Percentiles rank a stretch among this genome's conserved stretches.
phyloP scores from a whole-genome alignment of 2,113 vertebrate genomes.

The Polyodon spathula region DNA sequence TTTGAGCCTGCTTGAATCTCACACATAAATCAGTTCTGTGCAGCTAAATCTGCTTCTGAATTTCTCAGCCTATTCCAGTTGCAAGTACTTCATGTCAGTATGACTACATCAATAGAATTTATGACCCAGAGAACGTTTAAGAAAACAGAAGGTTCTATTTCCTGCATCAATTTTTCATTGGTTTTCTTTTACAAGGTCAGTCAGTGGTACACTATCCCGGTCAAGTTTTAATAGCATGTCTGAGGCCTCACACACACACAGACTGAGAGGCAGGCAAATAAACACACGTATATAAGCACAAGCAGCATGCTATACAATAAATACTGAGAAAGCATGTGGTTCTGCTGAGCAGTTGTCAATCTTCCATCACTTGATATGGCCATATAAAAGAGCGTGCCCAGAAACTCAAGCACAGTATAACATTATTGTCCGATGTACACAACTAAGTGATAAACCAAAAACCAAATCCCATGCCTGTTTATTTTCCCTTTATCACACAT shows the following conservation, averaged over 20 bases:
- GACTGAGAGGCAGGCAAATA: conserved; percentile 24
- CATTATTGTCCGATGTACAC: no score
- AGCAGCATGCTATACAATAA: background rate
- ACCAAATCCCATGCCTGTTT: no score
- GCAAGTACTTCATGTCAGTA: background rate
- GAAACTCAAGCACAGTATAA: no score
- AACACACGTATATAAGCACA: conserved; percentile 6
- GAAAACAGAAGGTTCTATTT: conserved; percentile 36
- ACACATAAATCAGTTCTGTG: background rate
- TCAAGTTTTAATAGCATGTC: conserved; percentile 14
- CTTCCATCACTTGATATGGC: no score
- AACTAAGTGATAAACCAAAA: no score
- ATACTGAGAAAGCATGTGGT: background rate
- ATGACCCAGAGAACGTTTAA: conserved; percentile 17
- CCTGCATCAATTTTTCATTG: conserved; percentile 42
- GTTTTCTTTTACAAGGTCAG: conserved; percentile 47
- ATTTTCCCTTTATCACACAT: no score
- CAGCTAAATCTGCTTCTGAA: conserved; percentile 1
- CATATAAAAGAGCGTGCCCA: no score
- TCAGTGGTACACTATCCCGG: conserved; percentile 28
- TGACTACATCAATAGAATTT: conserved; percentile 17
- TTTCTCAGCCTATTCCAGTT: background rate
- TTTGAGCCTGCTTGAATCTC: no score
- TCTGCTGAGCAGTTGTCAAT: no score
- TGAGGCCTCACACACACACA: conserved; percentile 19